Evolutionary conservation across 2,113 vertebrate genomes (phyloP), one percentile per base, ranked within the genome.

Genomic region (Formicarius rufipectus): DNA sequence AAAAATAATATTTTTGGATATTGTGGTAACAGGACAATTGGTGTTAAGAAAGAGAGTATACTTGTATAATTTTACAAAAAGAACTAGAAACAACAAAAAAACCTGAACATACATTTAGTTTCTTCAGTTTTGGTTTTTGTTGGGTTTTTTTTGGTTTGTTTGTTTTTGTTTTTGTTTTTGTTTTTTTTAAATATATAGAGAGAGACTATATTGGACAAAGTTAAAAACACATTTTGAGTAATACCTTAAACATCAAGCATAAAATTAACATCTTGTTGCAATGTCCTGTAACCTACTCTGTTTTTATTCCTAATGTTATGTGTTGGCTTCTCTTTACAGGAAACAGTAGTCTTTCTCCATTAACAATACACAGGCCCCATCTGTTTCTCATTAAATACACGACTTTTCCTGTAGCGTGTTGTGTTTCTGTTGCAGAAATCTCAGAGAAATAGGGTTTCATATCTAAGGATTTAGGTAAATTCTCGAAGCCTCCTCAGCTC

Each of bases 361-460:
- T 94, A 95, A 62, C 63, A 83, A 79, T 23, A 44, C 39, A 74
- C 69, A 92, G 93, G 25, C 42, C 45, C 44, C 93, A 95, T 95
- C 87, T 97, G 96, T 89, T 97, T 95, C 89, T 94, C 90, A 93
- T 97, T 96, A 95, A 92, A 84, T 44, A 80, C 33, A 14, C 62
- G n/a, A 22, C 13, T 74, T 91, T 76, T 89, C 75, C 68, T 80
- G n/a, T 64, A 64, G 23, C 9, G 19, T 18, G 37, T 37, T 93
- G 45, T 89, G 60, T 75, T 94, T 73, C 80, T 83, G 44, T 47
- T 1, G 14, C 60, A 72, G 59, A 77, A 93, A 93, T 30, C 14
- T 74, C 45, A 92, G 49, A 77, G 86, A 77, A 82, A 94, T 0
- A n/a, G 2, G 33, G 22, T 47, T 85, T 39, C 50, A 53, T 25